Conservation (phyloP, 37 sponge, comb jelly and placozoan species). For the Axinella damicornis region DNA sequence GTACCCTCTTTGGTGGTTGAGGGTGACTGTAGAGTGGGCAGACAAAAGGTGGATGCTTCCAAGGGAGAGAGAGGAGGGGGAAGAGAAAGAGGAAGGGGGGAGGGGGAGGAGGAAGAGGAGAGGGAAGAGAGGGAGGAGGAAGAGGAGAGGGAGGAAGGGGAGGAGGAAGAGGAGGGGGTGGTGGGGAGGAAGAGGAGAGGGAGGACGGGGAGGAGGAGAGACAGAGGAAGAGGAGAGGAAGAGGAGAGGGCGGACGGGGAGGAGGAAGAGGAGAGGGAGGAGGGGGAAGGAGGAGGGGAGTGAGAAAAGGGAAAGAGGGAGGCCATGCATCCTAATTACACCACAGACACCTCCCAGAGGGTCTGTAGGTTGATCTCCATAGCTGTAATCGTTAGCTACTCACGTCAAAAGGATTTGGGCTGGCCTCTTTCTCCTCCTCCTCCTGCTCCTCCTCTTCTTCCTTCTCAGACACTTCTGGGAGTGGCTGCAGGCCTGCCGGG, state of each 20-base stretch:
- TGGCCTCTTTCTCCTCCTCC: not conserved
- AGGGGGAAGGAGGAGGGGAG: too few species aligned
- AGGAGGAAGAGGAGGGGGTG: too few species aligned
- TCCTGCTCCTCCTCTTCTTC: not conserved
- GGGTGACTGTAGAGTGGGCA: too few species aligned
- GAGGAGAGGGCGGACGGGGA: too few species aligned
- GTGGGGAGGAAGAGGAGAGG: too few species aligned
- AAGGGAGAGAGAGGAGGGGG: not conserved
- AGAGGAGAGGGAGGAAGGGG: constrained; percentile 6
- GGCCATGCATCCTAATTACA: too few species aligned
- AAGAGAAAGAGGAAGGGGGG: not conserved
- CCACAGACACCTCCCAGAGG: not conserved
- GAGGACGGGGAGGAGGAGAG: too few species aligned
- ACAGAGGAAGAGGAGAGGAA: too few species aligned
- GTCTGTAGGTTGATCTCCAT: not conserved
- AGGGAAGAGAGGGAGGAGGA: not conserved
- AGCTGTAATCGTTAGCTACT: not conserved
- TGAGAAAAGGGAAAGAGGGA: too few species aligned
- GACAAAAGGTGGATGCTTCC: too few species aligned
- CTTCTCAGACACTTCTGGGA: constrained; percentile 4
- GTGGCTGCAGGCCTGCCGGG: not conserved
- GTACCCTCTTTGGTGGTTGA: too few species aligned
- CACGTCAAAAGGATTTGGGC: constrained; percentile 11
- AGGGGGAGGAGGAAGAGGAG: not conserved
- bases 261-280: too few species aligned